These are phyloP conservation scores for Ovis canadensis DNA, from an alignment of 2,113 vertebrate genomes.

Conservation along the genomic window DNA sequence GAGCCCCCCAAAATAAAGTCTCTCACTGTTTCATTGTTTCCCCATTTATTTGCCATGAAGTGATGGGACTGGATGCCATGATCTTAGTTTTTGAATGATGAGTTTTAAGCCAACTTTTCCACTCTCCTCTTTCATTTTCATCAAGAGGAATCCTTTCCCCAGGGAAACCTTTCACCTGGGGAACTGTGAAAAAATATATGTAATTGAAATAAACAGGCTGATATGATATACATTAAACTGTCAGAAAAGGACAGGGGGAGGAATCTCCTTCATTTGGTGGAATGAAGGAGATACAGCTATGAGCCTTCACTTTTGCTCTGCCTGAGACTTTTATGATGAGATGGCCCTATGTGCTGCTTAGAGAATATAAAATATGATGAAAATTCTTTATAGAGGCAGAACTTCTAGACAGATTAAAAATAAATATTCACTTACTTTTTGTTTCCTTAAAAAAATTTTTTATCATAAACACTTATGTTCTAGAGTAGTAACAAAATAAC, in stretches of 20 bases:
- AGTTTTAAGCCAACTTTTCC: not conserved
- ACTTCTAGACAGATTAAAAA: not conserved
- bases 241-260: not conserved
- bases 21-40: too few species aligned
- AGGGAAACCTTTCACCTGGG: not conserved
- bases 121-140: not conserved
- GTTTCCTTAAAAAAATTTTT: not conserved
- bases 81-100: too few species aligned
- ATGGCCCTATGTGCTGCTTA: not conserved
- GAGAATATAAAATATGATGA: not conserved
- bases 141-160: not conserved
- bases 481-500: too few species aligned
- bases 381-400: not conserved
- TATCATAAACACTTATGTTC: too few species aligned
- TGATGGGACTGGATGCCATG: too few species aligned
- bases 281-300: not conserved
- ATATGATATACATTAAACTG: not conserved
- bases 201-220: not conserved
- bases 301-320: not conserved
- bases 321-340: not conserved
- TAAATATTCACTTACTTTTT: not conserved
- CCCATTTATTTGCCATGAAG: too few species aligned
- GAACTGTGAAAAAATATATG: not conserved
- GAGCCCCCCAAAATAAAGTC: too few species aligned
- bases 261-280: not conserved